These are phyloP conservation scores for Myotis brandtii DNA, from an alignment of 2,113 vertebrate genomes.

Conservation along the genomic window DNA sequence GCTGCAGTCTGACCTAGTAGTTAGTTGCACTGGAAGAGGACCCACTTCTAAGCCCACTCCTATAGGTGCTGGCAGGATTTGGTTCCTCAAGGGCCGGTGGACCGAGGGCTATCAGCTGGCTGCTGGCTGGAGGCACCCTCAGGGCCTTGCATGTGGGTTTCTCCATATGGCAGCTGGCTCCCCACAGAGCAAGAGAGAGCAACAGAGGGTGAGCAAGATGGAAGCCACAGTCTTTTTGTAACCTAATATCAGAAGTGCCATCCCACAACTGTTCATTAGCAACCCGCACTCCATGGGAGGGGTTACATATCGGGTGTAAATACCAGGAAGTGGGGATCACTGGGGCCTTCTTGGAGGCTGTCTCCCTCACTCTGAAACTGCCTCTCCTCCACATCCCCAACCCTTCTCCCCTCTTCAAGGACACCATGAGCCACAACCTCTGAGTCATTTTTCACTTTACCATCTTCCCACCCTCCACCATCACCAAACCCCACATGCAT, in stretches of 20 bases:
- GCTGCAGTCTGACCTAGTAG: neutral
- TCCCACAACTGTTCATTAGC: neutral
- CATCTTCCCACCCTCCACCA: neutral
- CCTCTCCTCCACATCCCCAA: neutral
- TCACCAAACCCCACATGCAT: neutral
- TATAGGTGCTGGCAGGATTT: neutral
- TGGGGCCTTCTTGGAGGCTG: neutral
- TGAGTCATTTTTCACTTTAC: neutral
- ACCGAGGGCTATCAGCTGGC: neutral
- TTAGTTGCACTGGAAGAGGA: rapidly evolving
- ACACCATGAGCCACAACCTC: neutral
- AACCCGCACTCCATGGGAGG: neutral
- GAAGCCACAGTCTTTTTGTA: neutral
- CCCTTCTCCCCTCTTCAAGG: neutral
- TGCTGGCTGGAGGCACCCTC: neutral
- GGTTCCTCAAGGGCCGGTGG: neutral
- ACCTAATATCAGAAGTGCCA: neutral
- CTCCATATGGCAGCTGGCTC: neutral
- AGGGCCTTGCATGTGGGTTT: neutral
- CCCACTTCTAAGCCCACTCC: neutral
- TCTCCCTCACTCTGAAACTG: neutral
- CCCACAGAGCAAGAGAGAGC: neutral
- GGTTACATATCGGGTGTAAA: neutral
- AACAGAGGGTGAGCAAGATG: neutral
- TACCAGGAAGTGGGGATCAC: neutral